These are phyloP conservation scores for Noctua janthe DNA, from an alignment of 2,888 invertebrate genomes.

Conservation along the genomic window DNA sequence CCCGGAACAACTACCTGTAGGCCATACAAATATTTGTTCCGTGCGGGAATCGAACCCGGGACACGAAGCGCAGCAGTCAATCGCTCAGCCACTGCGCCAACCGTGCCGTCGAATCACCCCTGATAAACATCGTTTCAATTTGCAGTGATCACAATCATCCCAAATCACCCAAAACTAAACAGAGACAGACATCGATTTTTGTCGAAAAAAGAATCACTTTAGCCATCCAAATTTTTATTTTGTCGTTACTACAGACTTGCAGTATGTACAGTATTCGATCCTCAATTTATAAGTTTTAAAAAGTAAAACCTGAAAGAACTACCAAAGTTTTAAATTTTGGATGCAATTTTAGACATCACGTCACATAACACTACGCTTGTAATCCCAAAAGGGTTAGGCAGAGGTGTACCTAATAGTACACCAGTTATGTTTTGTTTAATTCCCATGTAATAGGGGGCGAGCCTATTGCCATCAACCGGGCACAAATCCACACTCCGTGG, in stretches of 20 bases:
- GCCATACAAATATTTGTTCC: no score
- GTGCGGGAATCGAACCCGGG: no score
- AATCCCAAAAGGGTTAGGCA: no score
- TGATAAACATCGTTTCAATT: slow-evolving; percentile 60
- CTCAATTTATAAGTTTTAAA: neutral
- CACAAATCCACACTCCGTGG: no score
- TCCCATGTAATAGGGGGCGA: no score
- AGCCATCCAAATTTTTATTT: slow-evolving; percentile 50
- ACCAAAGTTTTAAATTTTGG: neutral
- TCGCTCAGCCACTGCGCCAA: no score
- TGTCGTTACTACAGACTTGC: slow-evolving; percentile 6
- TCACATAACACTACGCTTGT: no score
- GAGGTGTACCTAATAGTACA: no score
- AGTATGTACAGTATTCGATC: slow-evolving; percentile 42
- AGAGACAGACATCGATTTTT: slow-evolving; percentile 63
- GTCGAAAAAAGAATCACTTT: slow-evolving; percentile 68
- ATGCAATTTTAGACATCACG: neutral
- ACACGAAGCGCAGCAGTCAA: no score
- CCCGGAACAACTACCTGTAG: no score
- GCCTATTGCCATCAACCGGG: no score
- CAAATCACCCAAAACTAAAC: slow-evolving; percentile 69
- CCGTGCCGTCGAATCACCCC: slow-evolving; percentile 23
- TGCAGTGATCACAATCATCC: slow-evolving; percentile 54
- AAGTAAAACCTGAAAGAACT: neutral
- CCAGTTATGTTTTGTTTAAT: no score